phyloP scores from a whole-genome alignment of 2,113 vertebrate genomes.

The Peucedramus taeniatus region DNA sequence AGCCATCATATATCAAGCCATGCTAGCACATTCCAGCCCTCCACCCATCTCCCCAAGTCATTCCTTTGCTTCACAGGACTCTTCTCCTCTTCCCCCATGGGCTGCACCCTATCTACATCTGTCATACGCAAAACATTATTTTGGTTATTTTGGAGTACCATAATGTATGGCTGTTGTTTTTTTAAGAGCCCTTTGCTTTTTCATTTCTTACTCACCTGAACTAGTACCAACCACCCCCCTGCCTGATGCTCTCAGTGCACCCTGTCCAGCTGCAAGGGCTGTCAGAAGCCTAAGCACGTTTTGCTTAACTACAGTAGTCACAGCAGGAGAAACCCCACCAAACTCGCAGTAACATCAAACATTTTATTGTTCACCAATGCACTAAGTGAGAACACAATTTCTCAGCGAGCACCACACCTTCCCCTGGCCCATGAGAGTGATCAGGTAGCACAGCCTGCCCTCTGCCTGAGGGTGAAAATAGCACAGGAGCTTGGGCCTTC shows the following conservation, averaged over 20 bases:
- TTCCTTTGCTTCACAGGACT: not conserved
- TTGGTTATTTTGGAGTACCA: not conserved
- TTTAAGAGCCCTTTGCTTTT: not conserved
- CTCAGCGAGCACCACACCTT: not conserved
- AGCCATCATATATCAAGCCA: not conserved
- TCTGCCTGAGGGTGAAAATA: not conserved
- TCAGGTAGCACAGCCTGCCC: not conserved
- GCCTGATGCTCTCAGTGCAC: not conserved
- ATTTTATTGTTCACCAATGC: not conserved
- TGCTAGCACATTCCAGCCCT: not conserved
- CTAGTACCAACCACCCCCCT: not conserved
- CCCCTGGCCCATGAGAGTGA: not conserved
- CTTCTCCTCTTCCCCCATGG: not conserved
- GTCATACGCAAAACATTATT: not conserved
- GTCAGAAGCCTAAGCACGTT: not conserved
- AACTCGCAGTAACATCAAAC: not conserved
- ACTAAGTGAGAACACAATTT: not conserved
- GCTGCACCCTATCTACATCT: not conserved
- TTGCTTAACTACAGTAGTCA: not conserved
- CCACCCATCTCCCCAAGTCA: not conserved
- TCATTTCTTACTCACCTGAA: not conserved
- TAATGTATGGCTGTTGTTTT: rapidly evolving
- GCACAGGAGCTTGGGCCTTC: rapidly evolving
- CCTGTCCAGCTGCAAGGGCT: rapidly evolving
- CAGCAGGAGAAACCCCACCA: not conserved